Base-by-base conservation (phyloP, 2,797 vertebrate species). In the Megalops cyprinoides region DNA sequence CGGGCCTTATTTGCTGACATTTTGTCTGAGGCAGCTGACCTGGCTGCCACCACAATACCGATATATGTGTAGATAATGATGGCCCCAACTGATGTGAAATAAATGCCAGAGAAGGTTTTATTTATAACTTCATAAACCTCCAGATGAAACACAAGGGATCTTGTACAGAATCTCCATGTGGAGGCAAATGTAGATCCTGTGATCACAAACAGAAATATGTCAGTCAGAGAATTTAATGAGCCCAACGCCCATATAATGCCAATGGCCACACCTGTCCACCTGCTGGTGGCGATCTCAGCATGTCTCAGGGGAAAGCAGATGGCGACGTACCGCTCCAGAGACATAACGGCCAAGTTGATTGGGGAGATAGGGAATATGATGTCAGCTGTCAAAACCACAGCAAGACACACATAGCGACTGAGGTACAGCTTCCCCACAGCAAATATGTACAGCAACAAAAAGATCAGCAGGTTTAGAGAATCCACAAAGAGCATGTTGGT, bases 401-500 rank as follows among this genome's bases (percentile, higher is more conserved):
- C 0, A 0, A 88, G 0, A 46, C 92, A 93, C 5, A 80, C 3
- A 5, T 58, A 80, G 62, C 48, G 85, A 10, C 81, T 46, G 73
- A 91, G 81, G 55, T 37, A 81, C 65, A 86, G 31, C 34, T 15
- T 55, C 7, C 77, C 76, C 34, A 88, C 6, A 2, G 87, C 88
- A 42, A 89, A 82, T 1, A 53, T 53, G 51, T 53, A 53, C 10
- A 1, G 2, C 2, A 53, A 51, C 15, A 53, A 14, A 15, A 10
- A 14, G 2, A 2, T 14, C 0, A 53, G 6, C 51, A 53, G 51
- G 2, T 91, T 87, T 34, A 93, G 60, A 14, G 88, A 90, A 31
- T 93, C 91, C 3, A 60, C 83, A 6, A 91, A n/a, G 48, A 93
- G 91, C 85, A 94, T 82, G 69, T 93, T 90, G n/a, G 84, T 85